A percentile compares a stretch with the other conserved stretches of the same genome.
These are phyloP conservation scores for Cyaniris semiargus DNA, from an alignment of 2,888 invertebrate species.

Conservation along the genomic window DNA sequence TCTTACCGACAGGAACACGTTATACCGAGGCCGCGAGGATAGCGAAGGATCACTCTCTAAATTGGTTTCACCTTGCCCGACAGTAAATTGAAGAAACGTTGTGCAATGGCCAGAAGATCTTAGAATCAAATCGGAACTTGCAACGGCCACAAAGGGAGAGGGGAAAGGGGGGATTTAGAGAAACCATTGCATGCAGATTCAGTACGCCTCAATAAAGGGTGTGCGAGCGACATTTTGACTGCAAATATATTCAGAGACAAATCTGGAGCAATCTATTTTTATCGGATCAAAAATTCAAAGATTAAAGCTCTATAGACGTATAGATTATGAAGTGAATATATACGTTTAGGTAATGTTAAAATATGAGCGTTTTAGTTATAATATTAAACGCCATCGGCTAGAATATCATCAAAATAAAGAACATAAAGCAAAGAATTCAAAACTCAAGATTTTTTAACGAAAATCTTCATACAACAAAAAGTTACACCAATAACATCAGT, in stretches of 20 bases:
- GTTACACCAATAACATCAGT: no score
- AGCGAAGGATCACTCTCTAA: slow-evolving; percentile 17
- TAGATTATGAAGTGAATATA: no score
- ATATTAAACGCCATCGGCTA: no score
- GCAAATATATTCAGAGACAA: background rate
- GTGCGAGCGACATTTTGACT: background rate
- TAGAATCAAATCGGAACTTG: slow-evolving; percentile 20
- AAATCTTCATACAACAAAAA: no score
- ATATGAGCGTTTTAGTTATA: no score
- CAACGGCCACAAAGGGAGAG: slow-evolving; percentile 3
- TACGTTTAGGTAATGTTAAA: no score
- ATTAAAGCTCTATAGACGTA: background rate
- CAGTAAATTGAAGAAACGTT: slow-evolving; percentile 22
- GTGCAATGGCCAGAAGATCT: slow-evolving; percentile 25
- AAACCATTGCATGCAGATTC: slow-evolving; percentile 51
- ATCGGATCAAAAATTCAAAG: background rate
- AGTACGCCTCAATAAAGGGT: slow-evolving; percentile 42
- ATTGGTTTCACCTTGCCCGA: slow-evolving; percentile 21
- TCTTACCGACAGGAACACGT: background rate
- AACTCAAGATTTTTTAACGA: no score
- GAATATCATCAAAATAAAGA: no score
- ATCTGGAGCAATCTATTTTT: background rate
- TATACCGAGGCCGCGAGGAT: background rate
- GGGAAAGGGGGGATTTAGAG: background rate
- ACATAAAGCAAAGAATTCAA: no score